phyloP scores from a whole-genome alignment of 2,113 vertebrate genomes.

The Percina caprodes region DNA sequence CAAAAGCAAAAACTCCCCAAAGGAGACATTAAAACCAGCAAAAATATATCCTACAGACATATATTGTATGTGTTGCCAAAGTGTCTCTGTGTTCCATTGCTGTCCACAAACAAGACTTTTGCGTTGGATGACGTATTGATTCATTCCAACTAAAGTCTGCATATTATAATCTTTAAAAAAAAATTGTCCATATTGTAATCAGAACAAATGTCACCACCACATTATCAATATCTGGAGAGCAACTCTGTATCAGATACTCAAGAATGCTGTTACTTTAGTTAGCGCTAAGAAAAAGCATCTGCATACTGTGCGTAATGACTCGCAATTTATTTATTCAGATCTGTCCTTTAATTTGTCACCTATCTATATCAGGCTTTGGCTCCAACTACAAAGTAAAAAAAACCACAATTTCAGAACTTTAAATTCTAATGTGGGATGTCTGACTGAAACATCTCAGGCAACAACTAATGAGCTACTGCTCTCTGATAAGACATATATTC shows the following conservation, averaged over 20 bases:
- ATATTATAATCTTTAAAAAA: neutral
- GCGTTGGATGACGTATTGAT: neutral
- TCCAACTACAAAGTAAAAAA: no score
- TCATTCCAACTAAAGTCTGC: neutral
- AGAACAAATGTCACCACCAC: no score
- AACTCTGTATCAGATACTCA: neutral
- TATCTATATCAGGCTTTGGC: no score
- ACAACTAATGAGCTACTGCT: slow-evolving; percentile 7
- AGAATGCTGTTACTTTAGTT: neutral
- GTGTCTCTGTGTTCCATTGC: neutral
- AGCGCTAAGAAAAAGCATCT: no score
- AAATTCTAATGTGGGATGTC: neutral
- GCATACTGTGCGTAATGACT: no score
- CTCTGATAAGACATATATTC: neutral
- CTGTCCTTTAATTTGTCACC: no score
- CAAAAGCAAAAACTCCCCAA: neutral
- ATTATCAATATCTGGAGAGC: neutral
- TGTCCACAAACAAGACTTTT: neutral
- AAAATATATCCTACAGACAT: neutral
- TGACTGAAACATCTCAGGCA: slow-evolving; percentile 3
- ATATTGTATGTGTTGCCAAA: neutral
- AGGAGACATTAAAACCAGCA: neutral
- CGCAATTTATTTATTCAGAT: no score
- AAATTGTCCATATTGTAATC: neutral
- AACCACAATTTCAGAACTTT: neutral